Percentiles rank a stretch among this genome's conserved stretches.
Conservation (phyloP, 1,140 invertebrate genomes). For the Bombus fervidus region DNA sequence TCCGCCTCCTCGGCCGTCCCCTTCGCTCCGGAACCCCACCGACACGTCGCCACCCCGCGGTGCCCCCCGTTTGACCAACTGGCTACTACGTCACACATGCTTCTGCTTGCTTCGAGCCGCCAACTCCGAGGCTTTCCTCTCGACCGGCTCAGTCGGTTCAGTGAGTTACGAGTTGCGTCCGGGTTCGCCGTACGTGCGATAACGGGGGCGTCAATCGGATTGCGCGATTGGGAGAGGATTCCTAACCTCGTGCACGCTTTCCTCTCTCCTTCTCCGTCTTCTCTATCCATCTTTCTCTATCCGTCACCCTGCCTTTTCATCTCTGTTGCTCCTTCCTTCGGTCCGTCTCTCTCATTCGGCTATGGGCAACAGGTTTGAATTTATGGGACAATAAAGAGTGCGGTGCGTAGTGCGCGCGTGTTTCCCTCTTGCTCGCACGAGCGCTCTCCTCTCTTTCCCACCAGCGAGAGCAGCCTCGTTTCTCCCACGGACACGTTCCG, state of each 20-base stretch:
- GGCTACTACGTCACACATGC: conserved; percentile 76
- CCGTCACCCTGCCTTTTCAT: conserved; percentile 27
- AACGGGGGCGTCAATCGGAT: conserved; percentile 72
- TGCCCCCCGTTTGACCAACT: conserved; percentile 73
- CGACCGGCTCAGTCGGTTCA: conserved; percentile 63
- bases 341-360: conserved; percentile 65
- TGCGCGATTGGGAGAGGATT: conserved; percentile 69
- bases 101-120: conserved; percentile 72
- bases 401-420: conserved; percentile 79
- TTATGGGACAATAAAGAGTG: conserved; percentile 83
- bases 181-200: conserved; percentile 73
- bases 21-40: conserved; percentile 56
- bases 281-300: conserved; percentile 60
- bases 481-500: conserved; percentile 50
- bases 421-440: conserved; percentile 59
- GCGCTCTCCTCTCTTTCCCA: neutral
- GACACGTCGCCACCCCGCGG: conserved; percentile 52
- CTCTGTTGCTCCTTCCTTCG: conserved; percentile 53
- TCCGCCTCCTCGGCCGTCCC: conserved; percentile 77
- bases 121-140: conserved; percentile 67
- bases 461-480: conserved; percentile 43
- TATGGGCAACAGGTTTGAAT: conserved; percentile 82
- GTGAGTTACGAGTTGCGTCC: conserved; percentile 78
- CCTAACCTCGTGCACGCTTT: conserved; percentile 57
- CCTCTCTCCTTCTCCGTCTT: conserved; percentile 61